Evolutionary conservation across 2,888 invertebrate species (phyloP).

Genomic region (Agonum fuliginosum): DNA sequence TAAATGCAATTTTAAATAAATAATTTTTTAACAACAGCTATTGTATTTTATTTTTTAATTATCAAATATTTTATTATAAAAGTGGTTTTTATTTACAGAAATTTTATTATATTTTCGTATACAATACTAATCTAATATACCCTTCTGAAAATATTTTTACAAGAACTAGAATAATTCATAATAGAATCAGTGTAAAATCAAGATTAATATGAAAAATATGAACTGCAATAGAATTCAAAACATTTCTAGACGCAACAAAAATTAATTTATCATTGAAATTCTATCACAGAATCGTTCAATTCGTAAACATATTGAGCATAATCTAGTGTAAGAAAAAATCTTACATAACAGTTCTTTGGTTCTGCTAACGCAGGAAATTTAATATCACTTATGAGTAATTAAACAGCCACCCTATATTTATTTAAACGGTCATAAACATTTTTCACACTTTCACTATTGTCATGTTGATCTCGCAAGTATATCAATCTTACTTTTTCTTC

Average conservation of each 20-base stretch:
- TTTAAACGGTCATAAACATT: constrained; percentile 68
- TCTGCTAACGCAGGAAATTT: constrained; percentile 19
- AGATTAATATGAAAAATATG: constrained; percentile 33
- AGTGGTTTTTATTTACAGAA: constrained; percentile 39
- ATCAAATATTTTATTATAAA: constrained; percentile 54
- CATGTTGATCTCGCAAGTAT: constrained; percentile 69
- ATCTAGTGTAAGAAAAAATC: constrained; percentile 31
- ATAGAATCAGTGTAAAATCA: constrained; percentile 56
- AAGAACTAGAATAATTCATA: constrained; percentile 46
- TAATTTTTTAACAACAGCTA: constrained; percentile 2
- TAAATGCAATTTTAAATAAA: constrained; percentile 69
- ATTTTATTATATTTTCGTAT: neutral
- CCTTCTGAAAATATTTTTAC: constrained; percentile 17
- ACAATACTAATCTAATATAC: constrained; percentile 18
- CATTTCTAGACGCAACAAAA: constrained; percentile 46
- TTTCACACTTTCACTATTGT: constrained; percentile 67
- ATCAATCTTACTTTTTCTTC: constrained; percentile 70
- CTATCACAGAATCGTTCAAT: constrained; percentile 53
- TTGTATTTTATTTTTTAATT: constrained; percentile 27
- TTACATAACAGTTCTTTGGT: constrained; percentile 52
- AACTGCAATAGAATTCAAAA: constrained; percentile 53
- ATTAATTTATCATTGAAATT: constrained; percentile 41
- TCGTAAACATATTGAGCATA: constrained; percentile 33
- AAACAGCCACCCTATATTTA: constrained; percentile 65
- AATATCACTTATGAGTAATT: constrained; percentile 1